Conservation (phyloP, 2,888 invertebrate genomes). For the Rambutsinella grinnellia region DNA sequence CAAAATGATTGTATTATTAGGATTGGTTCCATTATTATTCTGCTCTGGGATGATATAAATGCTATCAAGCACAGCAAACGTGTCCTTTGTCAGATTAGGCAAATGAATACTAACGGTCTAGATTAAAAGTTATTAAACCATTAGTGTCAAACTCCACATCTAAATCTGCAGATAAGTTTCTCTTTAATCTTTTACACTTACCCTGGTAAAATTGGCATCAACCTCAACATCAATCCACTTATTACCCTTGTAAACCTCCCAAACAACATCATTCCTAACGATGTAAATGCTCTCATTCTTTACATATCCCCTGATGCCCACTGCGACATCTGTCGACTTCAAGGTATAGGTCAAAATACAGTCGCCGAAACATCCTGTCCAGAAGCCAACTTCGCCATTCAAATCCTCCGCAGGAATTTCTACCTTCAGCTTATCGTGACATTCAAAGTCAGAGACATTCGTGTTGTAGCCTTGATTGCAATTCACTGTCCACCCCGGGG, state of each 20-base stretch:
- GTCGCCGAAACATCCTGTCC: conserved; percentile 2
- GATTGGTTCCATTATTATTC: too few species aligned
- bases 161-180: too few species aligned
- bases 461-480: neutral
- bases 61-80: too few species aligned
- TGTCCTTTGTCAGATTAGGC: too few species aligned
- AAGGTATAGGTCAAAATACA: conserved; percentile 8
- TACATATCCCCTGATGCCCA: conserved; percentile 4
- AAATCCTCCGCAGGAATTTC: conserved; percentile 10
- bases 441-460: neutral
- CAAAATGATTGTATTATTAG: too few species aligned
- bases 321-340: neutral
- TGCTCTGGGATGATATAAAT: too few species aligned
- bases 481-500: neutral
- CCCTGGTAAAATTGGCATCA: conserved; percentile 2
- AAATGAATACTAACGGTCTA: too few species aligned
- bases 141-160: too few species aligned
- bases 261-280: neutral
- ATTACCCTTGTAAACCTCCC: neutral
- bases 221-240: conserved; percentile 4
- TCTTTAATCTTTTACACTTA: too few species aligned
- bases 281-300: conserved; percentile 2
- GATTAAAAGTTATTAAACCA: too few species aligned
- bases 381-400: conserved; percentile 13
- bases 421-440: too few species aligned